Conservation (phyloP, 2,888 invertebrate genomes). For the Leptopilina syphax region DNA sequence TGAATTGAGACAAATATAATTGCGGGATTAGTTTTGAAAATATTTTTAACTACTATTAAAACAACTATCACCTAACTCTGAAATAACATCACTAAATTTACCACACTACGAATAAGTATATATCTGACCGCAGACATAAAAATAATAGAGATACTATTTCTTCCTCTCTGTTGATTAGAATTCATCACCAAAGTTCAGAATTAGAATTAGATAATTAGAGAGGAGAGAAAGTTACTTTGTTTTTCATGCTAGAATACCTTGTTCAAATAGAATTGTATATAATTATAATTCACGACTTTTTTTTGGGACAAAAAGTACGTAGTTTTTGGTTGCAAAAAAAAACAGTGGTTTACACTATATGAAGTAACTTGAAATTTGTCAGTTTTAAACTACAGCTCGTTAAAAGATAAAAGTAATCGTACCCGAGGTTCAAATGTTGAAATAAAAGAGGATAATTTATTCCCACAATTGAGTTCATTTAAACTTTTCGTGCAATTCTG, state of each 20-base stretch:
- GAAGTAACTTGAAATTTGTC: background rate
- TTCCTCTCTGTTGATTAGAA: background rate
- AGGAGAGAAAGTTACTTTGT: background rate
- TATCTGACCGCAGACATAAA: too few species aligned
- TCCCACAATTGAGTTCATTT: background rate
- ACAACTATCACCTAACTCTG: too few species aligned
- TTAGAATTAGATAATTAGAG: background rate
- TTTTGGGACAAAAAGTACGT: background rate
- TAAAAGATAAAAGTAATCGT: background rate
- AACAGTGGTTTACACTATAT: background rate
- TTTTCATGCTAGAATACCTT: background rate
- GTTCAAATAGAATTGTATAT: background rate
- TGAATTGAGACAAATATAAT: too few species aligned
- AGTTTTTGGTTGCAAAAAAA: background rate
- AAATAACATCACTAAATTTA: too few species aligned
- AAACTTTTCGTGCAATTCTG: background rate
- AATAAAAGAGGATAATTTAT: background rate
- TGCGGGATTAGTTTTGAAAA: too few species aligned
- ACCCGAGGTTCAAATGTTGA: slow-evolving; percentile 2
- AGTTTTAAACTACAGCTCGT: slow-evolving; percentile 2
- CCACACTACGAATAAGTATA: too few species aligned
- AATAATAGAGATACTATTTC: slow-evolving; percentile 5
- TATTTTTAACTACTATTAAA: too few species aligned
- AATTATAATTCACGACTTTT: background rate
- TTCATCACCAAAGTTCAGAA: background rate